Percentiles rank a stretch among this genome's conserved stretches.
Evolutionary conservation across 2,113 vertebrate species (phyloP).

Genomic region (Amazona guildingii): DNA sequence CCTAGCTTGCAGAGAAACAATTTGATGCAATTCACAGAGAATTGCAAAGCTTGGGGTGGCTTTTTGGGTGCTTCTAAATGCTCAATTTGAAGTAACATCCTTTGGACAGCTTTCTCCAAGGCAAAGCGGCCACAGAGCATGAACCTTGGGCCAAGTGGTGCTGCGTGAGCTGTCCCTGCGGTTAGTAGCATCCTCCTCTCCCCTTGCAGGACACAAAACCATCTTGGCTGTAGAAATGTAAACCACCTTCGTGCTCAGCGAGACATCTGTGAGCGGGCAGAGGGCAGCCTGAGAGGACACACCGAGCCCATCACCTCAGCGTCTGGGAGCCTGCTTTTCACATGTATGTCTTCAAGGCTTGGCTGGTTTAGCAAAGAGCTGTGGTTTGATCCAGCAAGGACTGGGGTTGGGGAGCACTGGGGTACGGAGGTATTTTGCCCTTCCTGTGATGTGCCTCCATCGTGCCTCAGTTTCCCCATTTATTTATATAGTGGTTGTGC

Average conservation of each 20-base stretch:
- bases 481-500: background rate
- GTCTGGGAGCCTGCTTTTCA: background rate
- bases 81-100: background rate
- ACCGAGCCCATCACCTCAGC: accelerated
- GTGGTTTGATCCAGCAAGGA: background rate
- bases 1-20: background rate
- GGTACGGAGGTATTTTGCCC: background rate
- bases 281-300: background rate
- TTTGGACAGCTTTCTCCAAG: background rate
- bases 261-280: background rate
- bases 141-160: accelerated
- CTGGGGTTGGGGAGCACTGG: background rate
- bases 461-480: background rate
- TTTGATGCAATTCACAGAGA: background rate
- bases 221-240: background rate
- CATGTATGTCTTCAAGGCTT: background rate
- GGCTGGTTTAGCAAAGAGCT: background rate
- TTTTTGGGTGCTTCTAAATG: background rate
- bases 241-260: background rate
- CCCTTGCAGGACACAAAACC: background rate
- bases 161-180: background rate
- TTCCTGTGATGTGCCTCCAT: accelerated
- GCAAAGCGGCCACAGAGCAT: accelerated
- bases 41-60: background rate
- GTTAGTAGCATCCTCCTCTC: no score